phyloP scores from a whole-genome alignment of 92 coral and sea anemone genomes.

The Heliopora coerulea region DNA sequence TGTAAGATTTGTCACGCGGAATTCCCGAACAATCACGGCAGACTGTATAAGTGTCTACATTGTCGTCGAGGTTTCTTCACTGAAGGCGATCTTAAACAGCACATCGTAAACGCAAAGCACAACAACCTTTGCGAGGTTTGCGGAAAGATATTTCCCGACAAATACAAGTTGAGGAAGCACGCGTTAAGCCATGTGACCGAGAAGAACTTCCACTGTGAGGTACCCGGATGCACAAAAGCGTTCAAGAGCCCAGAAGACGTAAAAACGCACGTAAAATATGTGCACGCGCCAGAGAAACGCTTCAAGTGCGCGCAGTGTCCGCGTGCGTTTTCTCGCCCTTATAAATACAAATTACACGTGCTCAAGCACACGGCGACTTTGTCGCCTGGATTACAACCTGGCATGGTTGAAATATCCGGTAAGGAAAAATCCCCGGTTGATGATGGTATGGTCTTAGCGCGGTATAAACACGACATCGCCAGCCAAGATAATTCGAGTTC shows the following conservation, averaged over 20 bases:
- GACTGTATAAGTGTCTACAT: constrained; percentile 9
- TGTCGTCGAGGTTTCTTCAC: constrained; percentile 38
- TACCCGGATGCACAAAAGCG: constrained; percentile 35
- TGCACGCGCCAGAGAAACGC: constrained; percentile 39
- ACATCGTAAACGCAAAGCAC: constrained; percentile 34
- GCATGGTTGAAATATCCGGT: background rate
- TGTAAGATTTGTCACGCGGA: constrained; percentile 35
- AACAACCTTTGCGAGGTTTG: constrained; percentile 39
- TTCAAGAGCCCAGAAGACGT: constrained; percentile 40
- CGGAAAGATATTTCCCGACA: constrained; percentile 38
- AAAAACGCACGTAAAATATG: constrained; percentile 34
- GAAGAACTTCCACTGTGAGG: constrained; percentile 33
- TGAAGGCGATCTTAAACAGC: constrained; percentile 30
- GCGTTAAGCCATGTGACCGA: constrained; percentile 40
- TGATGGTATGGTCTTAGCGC: too few relatives aligned
- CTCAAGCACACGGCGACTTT: background rate
- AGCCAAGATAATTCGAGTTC: too few relatives aligned
- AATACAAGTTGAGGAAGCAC: constrained; percentile 27
- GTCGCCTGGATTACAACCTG: background rate
- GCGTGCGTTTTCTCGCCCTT: constrained; percentile 28
- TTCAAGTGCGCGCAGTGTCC: constrained; percentile 30
- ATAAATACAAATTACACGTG: constrained; percentile 33
- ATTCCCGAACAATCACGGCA: constrained; percentile 18
- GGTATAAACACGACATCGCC: too few relatives aligned
- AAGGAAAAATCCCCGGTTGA: background rate